These are phyloP conservation scores for Drosophila mojavensis DNA, from an alignment of 1,140 invertebrate genomes.

Conservation along the genomic window DNA sequence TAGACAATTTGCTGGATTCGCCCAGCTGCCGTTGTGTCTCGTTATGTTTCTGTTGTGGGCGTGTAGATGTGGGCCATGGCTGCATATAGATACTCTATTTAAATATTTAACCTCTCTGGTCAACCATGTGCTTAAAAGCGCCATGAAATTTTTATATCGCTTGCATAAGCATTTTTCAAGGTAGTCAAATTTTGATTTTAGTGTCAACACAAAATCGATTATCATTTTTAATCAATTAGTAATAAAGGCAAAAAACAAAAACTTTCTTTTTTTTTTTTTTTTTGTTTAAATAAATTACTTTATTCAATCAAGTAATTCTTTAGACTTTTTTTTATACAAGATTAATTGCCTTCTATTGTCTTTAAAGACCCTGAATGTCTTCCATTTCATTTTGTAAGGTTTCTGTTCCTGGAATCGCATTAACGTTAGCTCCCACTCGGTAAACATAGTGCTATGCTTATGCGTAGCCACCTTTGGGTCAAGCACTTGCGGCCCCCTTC, in stretches of 20 bases:
- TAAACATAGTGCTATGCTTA: neutral
- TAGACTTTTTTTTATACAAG: too few species aligned
- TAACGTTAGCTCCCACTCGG: neutral
- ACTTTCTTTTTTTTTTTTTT: too few species aligned
- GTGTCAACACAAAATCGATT: neutral
- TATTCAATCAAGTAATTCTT: too few species aligned
- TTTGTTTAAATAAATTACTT: too few species aligned
- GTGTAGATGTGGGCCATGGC: neutral
- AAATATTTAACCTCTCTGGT: conserved; percentile 6
- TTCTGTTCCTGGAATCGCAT: neutral
- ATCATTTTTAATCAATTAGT: neutral
- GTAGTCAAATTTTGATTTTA: conserved; percentile 2
- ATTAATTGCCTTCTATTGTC: too few species aligned
- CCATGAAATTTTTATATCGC: conserved; percentile 1
- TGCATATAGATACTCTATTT: neutral
- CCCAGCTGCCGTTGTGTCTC: neutral
- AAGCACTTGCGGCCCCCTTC: neutral
- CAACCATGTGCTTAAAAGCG: neutral
- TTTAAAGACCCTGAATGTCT: too few species aligned
- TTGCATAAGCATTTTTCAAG: neutral
- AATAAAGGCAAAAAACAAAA: too few species aligned
- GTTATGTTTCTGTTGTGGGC: conserved; percentile 9
- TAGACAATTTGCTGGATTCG: conserved; percentile 63
- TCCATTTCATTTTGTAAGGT: too few species aligned
- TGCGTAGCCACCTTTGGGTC: neutral